Percentiles rank a stretch among this genome's conserved stretches.
These are phyloP conservation scores for Panurus biarmicus DNA, from an alignment of 2,113 vertebrate genomes.

Conservation along the genomic window DNA sequence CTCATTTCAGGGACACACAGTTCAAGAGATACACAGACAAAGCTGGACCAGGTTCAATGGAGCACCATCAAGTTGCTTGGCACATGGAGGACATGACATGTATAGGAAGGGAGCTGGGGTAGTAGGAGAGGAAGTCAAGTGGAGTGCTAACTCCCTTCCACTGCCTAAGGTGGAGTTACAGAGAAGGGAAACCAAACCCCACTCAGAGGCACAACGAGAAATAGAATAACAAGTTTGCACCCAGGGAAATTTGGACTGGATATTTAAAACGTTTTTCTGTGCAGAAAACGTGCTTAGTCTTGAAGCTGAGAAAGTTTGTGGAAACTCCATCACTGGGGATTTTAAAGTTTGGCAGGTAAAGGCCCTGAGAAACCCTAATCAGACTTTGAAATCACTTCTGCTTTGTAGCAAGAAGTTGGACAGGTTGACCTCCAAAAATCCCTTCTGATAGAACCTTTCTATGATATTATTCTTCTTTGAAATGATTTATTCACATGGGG, in stretches of 20 bases:
- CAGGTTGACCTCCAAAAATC: constrained; percentile 5
- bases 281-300: neutral
- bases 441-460: neutral
- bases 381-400: constrained; percentile 30
- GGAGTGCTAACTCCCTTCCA: neutral
- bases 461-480: neutral
- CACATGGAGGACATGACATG: neutral
- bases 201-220: neutral
- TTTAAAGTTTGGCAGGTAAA: constrained; percentile 12
- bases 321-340: neutral
- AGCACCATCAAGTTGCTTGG: neutral
- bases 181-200: neutral
- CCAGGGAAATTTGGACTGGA: neutral
- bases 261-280: neutral
- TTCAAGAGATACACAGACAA: neutral
- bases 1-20: neutral
- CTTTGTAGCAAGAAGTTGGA: neutral
- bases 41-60: neutral
- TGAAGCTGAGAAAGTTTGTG: neutral
- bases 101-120: neutral
- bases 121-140: neutral
- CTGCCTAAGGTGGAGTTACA: neutral
- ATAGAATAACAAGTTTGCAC: neutral
- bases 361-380: neutral
- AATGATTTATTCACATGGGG: neutral